A percentile compares a stretch with the other conserved stretches of the same genome.
phyloP scores from a whole-genome alignment of 2,888 invertebrate genomes.

The Lasioglossum figueresi region DNA sequence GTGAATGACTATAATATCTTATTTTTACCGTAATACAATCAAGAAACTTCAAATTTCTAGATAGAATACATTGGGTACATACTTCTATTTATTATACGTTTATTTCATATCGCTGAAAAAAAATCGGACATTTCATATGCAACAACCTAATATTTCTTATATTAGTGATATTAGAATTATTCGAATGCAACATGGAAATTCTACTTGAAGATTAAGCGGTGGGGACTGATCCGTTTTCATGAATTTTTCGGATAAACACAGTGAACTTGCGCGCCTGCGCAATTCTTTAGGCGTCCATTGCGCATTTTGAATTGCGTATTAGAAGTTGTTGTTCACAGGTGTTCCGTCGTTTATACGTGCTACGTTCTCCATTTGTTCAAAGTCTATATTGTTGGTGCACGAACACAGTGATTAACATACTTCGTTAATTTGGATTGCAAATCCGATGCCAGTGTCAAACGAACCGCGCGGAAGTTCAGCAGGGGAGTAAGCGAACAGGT shows the following conservation, averaged over 20 bases:
- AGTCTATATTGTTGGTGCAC: background rate
- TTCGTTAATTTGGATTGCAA: slow-evolving; percentile 72
- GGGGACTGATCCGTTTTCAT: background rate
- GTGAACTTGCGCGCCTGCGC: background rate
- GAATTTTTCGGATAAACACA: background rate
- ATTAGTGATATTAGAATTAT: no score
- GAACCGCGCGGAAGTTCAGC: slow-evolving; percentile 42
- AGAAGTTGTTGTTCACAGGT: background rate
- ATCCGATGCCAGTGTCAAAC: slow-evolving; percentile 47
- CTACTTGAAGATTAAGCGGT: no score
- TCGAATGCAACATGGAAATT: no score
- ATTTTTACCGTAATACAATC: no score
- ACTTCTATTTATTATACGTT: no score
- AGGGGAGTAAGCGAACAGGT: slow-evolving; percentile 31
- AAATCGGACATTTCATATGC: no score
- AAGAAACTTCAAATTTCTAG: no score
- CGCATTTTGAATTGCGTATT: background rate
- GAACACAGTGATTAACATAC: slow-evolving; percentile 57
- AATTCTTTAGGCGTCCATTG: background rate
- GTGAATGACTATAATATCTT: no score
- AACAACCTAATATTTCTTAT: no score
- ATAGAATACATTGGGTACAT: no score
- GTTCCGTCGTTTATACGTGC: background rate
- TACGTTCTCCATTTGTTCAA: slow-evolving; percentile 17
- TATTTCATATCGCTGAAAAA: no score